Evolutionary conservation across 37 sponge, comb jelly and placozoan species (phyloP).

Genomic region (Spongilla lacustris): DNA sequence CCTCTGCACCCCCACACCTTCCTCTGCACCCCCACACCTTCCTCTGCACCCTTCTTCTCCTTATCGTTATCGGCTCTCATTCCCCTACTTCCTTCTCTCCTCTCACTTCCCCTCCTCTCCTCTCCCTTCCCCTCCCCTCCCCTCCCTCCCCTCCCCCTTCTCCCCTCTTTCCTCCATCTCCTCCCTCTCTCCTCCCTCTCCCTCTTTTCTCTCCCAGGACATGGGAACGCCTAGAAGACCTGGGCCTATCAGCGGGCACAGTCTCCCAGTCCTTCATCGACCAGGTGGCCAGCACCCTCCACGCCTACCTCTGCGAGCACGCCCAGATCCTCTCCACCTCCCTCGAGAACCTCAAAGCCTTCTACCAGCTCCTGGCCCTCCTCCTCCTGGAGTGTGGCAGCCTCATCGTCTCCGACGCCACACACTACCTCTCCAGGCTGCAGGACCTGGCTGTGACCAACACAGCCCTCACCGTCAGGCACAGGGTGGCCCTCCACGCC

Average conservation of each 20-base stretch:
- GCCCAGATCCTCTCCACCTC: conserved; percentile 13
- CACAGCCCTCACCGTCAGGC: background rate
- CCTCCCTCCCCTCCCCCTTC: background rate
- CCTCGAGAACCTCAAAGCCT: conserved; percentile 35
- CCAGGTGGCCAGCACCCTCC: conserved; percentile 23
- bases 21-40: no score
- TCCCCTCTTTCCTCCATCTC: background rate
- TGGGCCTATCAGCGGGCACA: conserved; percentile 28
- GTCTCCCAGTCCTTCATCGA: conserved; percentile 36
- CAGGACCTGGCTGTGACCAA: conserved; percentile 24
- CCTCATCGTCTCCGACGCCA: conserved; percentile 23
- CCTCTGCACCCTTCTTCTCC: no score
- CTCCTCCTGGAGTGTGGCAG: conserved; percentile 41
- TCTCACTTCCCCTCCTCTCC: background rate
- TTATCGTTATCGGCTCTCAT: no score
- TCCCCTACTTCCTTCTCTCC: background rate
- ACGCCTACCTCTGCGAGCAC: conserved; percentile 13
- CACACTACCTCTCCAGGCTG: conserved; percentile 9
- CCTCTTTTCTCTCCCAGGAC: background rate
- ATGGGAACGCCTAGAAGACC: conserved; percentile 38
- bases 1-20: no score
- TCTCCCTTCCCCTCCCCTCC: background rate
- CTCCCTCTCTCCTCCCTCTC: background rate
- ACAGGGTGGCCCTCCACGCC: conserved; percentile 25
- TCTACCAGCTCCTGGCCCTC: conserved; percentile 51